Percentiles rank a stretch among this genome's conserved stretches.
These are phyloP conservation scores for Oligia fasciuncula DNA, from an alignment of 2,888 invertebrate species.

Conservation along the genomic window DNA sequence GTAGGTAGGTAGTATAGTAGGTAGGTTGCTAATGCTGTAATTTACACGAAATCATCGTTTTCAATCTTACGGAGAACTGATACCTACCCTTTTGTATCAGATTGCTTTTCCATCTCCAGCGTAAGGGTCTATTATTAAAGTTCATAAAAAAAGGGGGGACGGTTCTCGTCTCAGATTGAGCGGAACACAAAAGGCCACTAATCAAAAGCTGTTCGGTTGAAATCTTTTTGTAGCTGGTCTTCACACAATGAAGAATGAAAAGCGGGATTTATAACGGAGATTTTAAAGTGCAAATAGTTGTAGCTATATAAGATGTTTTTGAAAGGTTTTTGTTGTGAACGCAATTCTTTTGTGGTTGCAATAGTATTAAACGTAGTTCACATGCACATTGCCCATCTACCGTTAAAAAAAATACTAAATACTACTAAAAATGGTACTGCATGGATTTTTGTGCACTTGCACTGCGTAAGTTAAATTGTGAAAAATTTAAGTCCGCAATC, in stretches of 20 bases:
- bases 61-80: slow-evolving; percentile 12
- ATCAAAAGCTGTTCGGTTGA: slow-evolving; percentile 70
- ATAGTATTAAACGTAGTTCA: not conserved
- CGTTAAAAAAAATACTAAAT: not conserved
- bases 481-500: no score
- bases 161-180: slow-evolving; percentile 55
- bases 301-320: not conserved
- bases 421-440: no score
- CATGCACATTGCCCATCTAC: not conserved
- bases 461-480: no score
- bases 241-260: slow-evolving; percentile 27
- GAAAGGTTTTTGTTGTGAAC: not conserved
- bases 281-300: slow-evolving; percentile 25
- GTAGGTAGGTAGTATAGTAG: not conserved
- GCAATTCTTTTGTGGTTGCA: not conserved
- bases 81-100: slow-evolving; percentile 16
- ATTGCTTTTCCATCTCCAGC: slow-evolving; percentile 16
- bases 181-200: slow-evolving; percentile 69
- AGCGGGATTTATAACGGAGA: slow-evolving; percentile 20
- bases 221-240: slow-evolving; percentile 42
- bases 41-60: slow-evolving; percentile 17
- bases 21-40: not conserved
- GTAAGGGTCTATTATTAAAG: slow-evolving; percentile 38
- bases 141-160: slow-evolving; percentile 13
- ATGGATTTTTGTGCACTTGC: no score